Base-by-base conservation (phyloP, 2,797 vertebrate genomes). In the Anguilla pacifica region DNA sequence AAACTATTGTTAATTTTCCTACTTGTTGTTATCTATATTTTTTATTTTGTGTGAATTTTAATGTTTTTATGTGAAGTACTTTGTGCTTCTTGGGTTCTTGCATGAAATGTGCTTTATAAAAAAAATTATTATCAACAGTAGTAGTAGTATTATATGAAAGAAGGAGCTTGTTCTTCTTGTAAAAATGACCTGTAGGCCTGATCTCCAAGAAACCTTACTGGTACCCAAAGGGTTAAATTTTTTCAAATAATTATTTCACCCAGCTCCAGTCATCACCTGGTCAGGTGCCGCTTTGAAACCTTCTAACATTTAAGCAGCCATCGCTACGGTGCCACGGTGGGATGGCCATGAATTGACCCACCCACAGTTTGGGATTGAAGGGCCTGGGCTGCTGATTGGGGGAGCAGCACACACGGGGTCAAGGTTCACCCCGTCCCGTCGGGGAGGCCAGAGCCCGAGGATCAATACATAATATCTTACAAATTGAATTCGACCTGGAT, bases 381-480 rank as follows among this genome's bases (percentile, higher is more conserved):
- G 87, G 86, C 79, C 86, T 9, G 67, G 83, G 57, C 87, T 82
- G 88, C 81, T 85, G 88, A 91, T 92, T 86, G 88, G 84, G 79
- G 88, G 87, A 89, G 87, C 88, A 91, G 89, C 92, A 92, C 91
- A 91, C 85, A 88, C 88, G 88, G 95, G 95, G 95, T 96, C 95
- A 96, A 94, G 93, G 92, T 94, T 94, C 84, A 85, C 87, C 92
- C 74, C 90, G 90, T 91, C 91, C 88, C 91, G 90, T 53, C 85
- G 83, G 88, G 87, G 84, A 89, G 90, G 91, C 89, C 93, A 92
- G 88, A 89, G 91, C 91, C 88, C 88, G 85, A 90, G 89, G 94
- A 96, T 97, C 96, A 96, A 96, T 96, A 96, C 93, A 95, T 96
- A 97, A 97, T 97, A 96, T 96, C 96, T 95, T 95, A 96, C 96